These are phyloP conservation scores for Pipa parva DNA, from an alignment of 2,113 vertebrate species.

Conservation along the genomic window DNA sequence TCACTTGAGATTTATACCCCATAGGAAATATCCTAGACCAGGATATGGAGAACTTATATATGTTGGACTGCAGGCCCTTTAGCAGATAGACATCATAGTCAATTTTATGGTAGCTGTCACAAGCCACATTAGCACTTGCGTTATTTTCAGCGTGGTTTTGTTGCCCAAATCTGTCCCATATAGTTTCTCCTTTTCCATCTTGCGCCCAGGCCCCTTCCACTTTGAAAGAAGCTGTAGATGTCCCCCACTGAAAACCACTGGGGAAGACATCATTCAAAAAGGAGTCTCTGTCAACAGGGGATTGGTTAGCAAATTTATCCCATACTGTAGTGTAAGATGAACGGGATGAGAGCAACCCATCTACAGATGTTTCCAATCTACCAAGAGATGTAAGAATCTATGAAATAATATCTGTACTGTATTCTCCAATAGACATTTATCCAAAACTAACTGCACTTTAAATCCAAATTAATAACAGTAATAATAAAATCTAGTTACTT, in stretches of 20 bases:
- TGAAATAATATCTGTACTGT: background rate
- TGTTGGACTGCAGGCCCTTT: slow-evolving; percentile 68
- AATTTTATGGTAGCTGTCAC: slow-evolving; percentile 87
- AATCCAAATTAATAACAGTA: background rate
- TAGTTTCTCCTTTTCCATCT: slow-evolving; percentile 76
- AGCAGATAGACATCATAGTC: slow-evolving; percentile 79
- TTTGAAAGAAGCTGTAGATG: slow-evolving; percentile 80
- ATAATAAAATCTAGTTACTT: background rate
- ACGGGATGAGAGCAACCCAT: background rate
- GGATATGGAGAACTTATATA: slow-evolving; percentile 90
- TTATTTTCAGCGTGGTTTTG: slow-evolving; percentile 52
- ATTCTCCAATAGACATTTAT: too few species aligned
- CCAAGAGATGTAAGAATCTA: background rate
- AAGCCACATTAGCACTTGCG: slow-evolving; percentile 74
- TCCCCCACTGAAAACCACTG: slow-evolving; percentile 78
- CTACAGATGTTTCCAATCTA: background rate
- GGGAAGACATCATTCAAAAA: slow-evolving; percentile 75
- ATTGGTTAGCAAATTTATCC: slow-evolving; percentile 66
- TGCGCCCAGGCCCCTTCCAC: slow-evolving; percentile 86
- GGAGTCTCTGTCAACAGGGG: slow-evolving; percentile 62
- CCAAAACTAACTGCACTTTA: too few species aligned
- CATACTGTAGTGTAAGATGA: slow-evolving; percentile 70
- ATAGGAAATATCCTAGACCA: slow-evolving; percentile 86
- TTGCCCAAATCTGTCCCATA: slow-evolving; percentile 80
- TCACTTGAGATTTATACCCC: slow-evolving; percentile 57